Evolutionary conservation across 2,113 vertebrate species (phyloP), one percentile per base, ranked within the genome.

Genomic region (Xiphophorus hellerii): DNA sequence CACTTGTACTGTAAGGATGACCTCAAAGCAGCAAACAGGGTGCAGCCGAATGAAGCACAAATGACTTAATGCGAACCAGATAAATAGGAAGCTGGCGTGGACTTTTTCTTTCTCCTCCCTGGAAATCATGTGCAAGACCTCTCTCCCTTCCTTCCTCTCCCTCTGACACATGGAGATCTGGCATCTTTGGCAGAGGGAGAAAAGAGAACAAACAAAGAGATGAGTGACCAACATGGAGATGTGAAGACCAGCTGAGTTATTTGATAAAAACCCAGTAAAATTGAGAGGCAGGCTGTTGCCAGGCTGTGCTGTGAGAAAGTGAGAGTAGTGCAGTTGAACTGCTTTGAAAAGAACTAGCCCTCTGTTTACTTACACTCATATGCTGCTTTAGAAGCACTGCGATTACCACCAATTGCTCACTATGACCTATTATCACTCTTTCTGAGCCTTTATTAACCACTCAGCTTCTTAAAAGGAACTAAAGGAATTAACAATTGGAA

Each of bases 231-330:
- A 74, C 76, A 82, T 74, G 75, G 77, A 80, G 83, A 74, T 77
- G 81, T 27, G 67, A 90, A 88, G 88, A 86, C 90, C 90, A 89
- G 89, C 85, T 88, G 88, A 91, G 92, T 89, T 89, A 93, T 92
- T 92, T 91, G 92, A 88, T 91, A 88, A 86, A 91, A 89, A 84
- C 83, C 76, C 89, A 91, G 77, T 81, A 89, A 92, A 88, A 92
- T 87, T 83, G 85, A 90, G 78, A 84, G 84, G 81, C 76, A 71
- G 82, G 77, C 86, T 88, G 92, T 93, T 94, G 93, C 92, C 92
- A 93, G 90, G 92, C 75, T 93, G 78, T 88, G 82, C 87, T 88
- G 78, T 87, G 71, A 83, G 83, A 83, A 85, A 85, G 77, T 81
- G 84, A 80, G 87, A 89, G 79, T 85, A 90, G 89, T 90, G 74